phyloP scores from a whole-genome alignment of 2,113 vertebrate species.

The Columba livia region DNA sequence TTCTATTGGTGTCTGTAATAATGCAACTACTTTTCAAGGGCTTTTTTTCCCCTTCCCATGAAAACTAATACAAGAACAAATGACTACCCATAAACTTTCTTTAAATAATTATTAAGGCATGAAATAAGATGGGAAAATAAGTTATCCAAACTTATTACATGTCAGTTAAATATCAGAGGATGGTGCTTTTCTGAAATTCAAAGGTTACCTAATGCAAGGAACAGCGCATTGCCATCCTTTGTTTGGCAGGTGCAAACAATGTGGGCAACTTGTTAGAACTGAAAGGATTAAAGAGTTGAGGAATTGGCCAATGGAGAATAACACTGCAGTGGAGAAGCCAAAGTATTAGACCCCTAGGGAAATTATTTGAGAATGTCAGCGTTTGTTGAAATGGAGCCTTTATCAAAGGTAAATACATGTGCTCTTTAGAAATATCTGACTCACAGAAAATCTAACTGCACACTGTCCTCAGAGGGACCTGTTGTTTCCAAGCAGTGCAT shows the following conservation, averaged over 20 bases:
- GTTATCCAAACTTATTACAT: background rate
- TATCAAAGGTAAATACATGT: background rate
- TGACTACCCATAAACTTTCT: background rate
- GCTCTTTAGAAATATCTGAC: background rate
- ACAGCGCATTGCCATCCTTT: background rate
- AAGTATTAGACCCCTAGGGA: background rate
- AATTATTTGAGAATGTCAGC: background rate
- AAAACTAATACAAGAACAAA: background rate
- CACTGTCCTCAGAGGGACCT: background rate
- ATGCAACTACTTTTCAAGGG: background rate
- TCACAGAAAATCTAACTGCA: background rate
- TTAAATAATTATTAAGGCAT: background rate
- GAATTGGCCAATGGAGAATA: background rate
- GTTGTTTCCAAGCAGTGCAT: background rate
- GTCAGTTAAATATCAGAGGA: background rate
- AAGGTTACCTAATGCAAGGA: background rate
- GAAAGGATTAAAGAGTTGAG: background rate
- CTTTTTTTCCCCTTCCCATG: background rate
- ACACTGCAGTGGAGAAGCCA: background rate
- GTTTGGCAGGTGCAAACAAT: background rate
- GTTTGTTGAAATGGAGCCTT: background rate
- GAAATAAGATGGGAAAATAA: background rate
- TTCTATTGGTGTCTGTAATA: background rate
- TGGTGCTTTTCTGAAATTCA: background rate
- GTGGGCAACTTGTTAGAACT: background rate